Base-by-base conservation (phyloP, 2,113 vertebrate genomes). In the Gallinago jamesoni region DNA sequence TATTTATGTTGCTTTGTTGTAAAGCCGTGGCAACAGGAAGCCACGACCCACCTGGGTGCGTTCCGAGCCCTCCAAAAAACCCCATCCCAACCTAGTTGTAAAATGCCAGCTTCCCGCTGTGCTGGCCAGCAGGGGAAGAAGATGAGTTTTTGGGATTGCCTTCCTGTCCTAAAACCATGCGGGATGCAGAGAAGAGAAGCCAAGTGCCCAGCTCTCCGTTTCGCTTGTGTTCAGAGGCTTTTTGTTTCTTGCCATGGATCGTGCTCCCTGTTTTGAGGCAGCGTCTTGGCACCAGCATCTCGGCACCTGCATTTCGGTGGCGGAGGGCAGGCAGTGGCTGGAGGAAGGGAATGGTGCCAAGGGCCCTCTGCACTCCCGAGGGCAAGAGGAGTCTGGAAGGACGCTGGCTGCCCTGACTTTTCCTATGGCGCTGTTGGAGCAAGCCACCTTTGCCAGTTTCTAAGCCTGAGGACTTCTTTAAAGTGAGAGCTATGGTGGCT, bases 21-120 rank as follows among this genome's bases (percentile, higher is more conserved):
- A 89, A 94, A 96, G 56, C 67, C 90, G 80, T 79, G 91, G 89
- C 66, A 76, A 93, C 91, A 97, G 96, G 97, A 97, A 96, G 87
- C 77, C 5, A 12, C 66, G 74, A 96, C 63, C 82, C 86, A 88
- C 77, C 83, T 89, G 92, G 55, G 66, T 94, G 90, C 56, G 90
- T 92, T 87, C 94, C 68, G 73, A 90, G 74, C 47, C 84, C 91
- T 89, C 64, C 84, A 52, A 78, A 94, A 94, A 92, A 23, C 19
- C 52, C 59, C 30, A 57, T 90, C 69, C 73, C 1, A 2, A 48
- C 22, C 55, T 43, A 41, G 43, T 15, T 64, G 60, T 81, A 68
- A 78, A 90, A 45, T 5, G 21, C n/a, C 47, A 37, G 43, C 56
- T 86, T 48, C 33, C 47, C 2, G 1, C 35, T 23, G 6, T 6